Percentiles rank a stretch among this genome's conserved stretches.
Evolutionary conservation across 2,888 invertebrate species (phyloP).

Genomic region (Troides helena): DNA sequence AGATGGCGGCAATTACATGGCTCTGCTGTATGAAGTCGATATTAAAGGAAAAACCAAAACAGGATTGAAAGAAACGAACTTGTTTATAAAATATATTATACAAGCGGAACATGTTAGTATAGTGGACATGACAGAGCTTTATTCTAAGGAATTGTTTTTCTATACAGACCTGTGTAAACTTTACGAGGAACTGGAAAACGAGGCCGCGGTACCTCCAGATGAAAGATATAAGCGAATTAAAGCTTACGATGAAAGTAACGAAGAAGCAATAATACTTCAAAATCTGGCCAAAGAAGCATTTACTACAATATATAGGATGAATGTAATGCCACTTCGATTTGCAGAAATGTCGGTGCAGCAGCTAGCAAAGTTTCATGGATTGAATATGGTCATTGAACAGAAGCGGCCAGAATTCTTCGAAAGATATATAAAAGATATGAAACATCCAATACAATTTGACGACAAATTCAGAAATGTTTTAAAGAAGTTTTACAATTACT

Average conservation of each 20-base stretch:
- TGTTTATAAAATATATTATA: slow-evolving; percentile 55
- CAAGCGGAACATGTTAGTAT: slow-evolving; percentile 40
- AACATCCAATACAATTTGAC: slow-evolving; percentile 23
- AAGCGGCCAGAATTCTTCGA: slow-evolving; percentile 48
- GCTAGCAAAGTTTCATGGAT: slow-evolving; percentile 56
- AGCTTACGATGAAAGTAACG: slow-evolving; percentile 43
- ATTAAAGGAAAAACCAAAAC: slow-evolving; percentile 41
- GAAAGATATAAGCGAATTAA: slow-evolving; percentile 48
- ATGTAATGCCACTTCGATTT: slow-evolving; percentile 47
- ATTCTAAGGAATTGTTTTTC: slow-evolving; percentile 46
- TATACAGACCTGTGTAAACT: slow-evolving; percentile 49
- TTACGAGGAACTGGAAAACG: slow-evolving; percentile 45
- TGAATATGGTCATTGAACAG: slow-evolving; percentile 49
- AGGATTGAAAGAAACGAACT: slow-evolving; percentile 40
- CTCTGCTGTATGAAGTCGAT: slow-evolving; percentile 46
- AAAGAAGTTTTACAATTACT: not conserved
- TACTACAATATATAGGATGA: slow-evolving; percentile 44
- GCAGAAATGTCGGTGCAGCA: slow-evolving; percentile 48
- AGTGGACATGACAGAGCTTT: slow-evolving; percentile 45
- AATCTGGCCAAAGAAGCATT: slow-evolving; percentile 49
- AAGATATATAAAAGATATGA: slow-evolving; percentile 34
- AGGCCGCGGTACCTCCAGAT: slow-evolving; percentile 42
- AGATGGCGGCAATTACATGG: slow-evolving; percentile 49
- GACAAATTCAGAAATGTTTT: not conserved
- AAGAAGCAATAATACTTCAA: slow-evolving; percentile 51